Percentiles rank a stretch among this genome's conserved stretches.
Evolutionary conservation across 2,888 invertebrate species (phyloP).

Genomic region (Calameuta idolon): DNA sequence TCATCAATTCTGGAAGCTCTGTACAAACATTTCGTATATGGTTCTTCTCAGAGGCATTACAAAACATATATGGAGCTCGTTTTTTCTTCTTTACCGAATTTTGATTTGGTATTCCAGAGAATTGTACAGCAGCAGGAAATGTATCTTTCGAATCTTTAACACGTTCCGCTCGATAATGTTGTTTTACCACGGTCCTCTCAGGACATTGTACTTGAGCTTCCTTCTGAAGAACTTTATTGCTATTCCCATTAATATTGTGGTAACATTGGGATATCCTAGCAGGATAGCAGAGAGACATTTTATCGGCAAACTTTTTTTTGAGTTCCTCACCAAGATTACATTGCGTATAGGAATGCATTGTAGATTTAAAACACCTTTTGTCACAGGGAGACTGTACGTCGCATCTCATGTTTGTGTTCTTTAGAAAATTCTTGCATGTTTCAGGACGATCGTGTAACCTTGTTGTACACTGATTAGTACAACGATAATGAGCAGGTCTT

Average conservation of each 20-base stretch:
- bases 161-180: neutral
- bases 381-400: neutral
- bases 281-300: neutral
- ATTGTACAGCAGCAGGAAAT: neutral
- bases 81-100: neutral
- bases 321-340: neutral
- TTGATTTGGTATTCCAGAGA: neutral
- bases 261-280: neutral
- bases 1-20: neutral
- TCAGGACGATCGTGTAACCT: neutral
- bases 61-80: neutral
- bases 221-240: neutral
- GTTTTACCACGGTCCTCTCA: neutral
- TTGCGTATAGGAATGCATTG: neutral
- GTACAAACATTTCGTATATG: neutral
- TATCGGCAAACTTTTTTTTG: neutral
- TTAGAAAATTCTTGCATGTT: neutral
- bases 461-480: neutral
- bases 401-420: neutral
- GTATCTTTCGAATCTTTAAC: neutral
- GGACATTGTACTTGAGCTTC: neutral
- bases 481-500: neutral
- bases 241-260: neutral
- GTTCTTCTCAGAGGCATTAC: neutral
- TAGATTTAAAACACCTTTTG: neutral